Evolutionary conservation across 2,888 invertebrate genomes (phyloP), one percentile per base, ranked within the genome.

Genomic region (Phragmatobia fuliginosa): DNA sequence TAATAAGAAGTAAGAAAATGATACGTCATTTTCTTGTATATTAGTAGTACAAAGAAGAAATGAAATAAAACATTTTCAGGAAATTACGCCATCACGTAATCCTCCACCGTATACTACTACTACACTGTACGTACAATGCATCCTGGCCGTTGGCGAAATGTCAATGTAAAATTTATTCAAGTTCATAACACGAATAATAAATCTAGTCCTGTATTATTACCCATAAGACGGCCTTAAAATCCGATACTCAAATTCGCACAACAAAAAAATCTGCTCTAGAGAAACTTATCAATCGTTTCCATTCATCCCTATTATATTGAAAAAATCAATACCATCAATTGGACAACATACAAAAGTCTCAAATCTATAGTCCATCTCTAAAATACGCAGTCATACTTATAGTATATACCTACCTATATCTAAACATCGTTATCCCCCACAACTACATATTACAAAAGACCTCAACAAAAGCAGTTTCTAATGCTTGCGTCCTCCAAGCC

Each of bases 381-480:
- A 62, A 62, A 32, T 68, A 45, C 52, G 10, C 32, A 33, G 33
- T 36, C 36, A 36, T 56, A 25, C 56, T 18, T 45, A 60, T 41
- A 67, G 31, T 45, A 1, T 45, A 45, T 45, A 18, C 18, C 41
- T 41, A 58, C 33, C 64, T 62, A 36, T 36, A 7, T 49, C 56
- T 62, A 71, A 18, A 70, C 69, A 76, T 63, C 68, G 63, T 65
- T 32, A 65, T 28, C 67, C 49, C 71, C 72, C 77, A 72, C 82
- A 74, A 66, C 72, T 79, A 82, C 71, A 78, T 76, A 74, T 72
- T 79, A 85, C 85, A 81, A 86, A 86, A 83, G 87, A 86, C 88
- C 88, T 85, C 89, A 90, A 92, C 91, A 92, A 93, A 92, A 92
- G 91, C 90, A 88, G 88, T 88, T 89, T 88, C 89, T 93, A 94